Percentiles rank a stretch among this genome's conserved stretches.
Conservation (phyloP, 2,888 invertebrate species). For the Cotesia congregata region DNA sequence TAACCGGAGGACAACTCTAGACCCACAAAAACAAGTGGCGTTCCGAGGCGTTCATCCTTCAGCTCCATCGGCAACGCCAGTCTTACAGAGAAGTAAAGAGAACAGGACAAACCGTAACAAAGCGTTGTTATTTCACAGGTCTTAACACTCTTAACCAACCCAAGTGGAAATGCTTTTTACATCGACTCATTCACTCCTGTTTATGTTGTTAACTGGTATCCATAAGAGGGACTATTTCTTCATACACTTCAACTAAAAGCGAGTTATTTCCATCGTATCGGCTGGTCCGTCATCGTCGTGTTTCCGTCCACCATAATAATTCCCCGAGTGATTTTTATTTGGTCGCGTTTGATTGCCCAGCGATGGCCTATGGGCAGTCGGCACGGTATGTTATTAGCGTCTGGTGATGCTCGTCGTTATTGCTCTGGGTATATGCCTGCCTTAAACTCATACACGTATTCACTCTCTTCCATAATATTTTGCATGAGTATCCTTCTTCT, state of each 20-base stretch:
- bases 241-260: slow-evolving; percentile 34
- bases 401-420: slow-evolving; percentile 69
- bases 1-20: slow-evolving; percentile 1
- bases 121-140: slow-evolving; percentile 7
- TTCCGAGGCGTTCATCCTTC: slow-evolving; percentile 50
- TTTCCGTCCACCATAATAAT: slow-evolving; percentile 70
- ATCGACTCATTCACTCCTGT: neutral
- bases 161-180: slow-evolving; percentile 38
- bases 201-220: neutral
- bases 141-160: slow-evolving; percentile 28
- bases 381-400: slow-evolving; percentile 71
- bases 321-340: slow-evolving; percentile 66
- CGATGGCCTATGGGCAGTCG: slow-evolving; percentile 70
- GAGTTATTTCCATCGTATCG: slow-evolving; percentile 31
- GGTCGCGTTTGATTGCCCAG: slow-evolving; percentile 67
- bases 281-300: slow-evolving; percentile 46
- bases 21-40: slow-evolving; percentile 46
- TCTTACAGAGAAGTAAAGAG: slow-evolving; percentile 40
- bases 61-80: slow-evolving; percentile 49
- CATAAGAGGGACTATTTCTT: slow-evolving; percentile 31
- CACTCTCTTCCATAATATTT: slow-evolving; percentile 36
- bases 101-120: slow-evolving; percentile 19
- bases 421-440: slow-evolving; percentile 61
- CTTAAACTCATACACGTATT: slow-evolving; percentile 53
- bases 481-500: slow-evolving; percentile 40